A percentile compares a stretch with the other conserved stretches of the same genome.
These are phyloP conservation scores for Dinocampus coccinellae DNA, from an alignment of 2,888 invertebrate genomes.

Conservation along the genomic window DNA sequence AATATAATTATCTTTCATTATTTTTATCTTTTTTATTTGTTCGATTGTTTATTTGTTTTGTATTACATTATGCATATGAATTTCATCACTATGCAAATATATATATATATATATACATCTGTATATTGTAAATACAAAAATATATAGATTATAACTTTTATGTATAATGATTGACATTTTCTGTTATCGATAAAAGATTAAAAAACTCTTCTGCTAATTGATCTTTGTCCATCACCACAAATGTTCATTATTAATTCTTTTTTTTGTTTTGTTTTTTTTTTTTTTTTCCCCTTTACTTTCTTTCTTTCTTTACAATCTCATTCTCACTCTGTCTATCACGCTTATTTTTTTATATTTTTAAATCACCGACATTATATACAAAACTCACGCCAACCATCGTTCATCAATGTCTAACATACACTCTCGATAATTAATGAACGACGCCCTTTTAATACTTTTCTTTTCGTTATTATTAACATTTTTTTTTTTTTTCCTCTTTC, in stretches of 20 bases:
- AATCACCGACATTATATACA: slow-evolving; percentile 47
- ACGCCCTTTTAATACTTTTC: slow-evolving; percentile 39
- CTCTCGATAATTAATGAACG: slow-evolving; percentile 49
- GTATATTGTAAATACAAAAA: not conserved
- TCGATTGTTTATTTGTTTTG: too few species aligned
- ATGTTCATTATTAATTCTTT: slow-evolving; percentile 34
- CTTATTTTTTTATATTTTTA: too few species aligned
- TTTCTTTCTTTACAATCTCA: slow-evolving; percentile 35
- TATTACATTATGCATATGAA: slow-evolving; percentile 8
- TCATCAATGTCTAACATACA: slow-evolving; percentile 47
- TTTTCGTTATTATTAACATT: too few species aligned
- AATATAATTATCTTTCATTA: slow-evolving; percentile 63
- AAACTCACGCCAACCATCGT: slow-evolving; percentile 42
- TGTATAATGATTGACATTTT: slow-evolving; percentile 18
- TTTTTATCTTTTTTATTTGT: slow-evolving; percentile 43
- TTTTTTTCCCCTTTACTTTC: slow-evolving; percentile 31
- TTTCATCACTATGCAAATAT: not conserved
- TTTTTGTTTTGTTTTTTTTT: slow-evolving; percentile 30
- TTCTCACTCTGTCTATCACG: too few species aligned
- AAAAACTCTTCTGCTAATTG: slow-evolving; percentile 37
- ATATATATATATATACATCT: not conserved
- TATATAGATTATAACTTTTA: not conserved
- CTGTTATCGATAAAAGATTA: slow-evolving; percentile 42
- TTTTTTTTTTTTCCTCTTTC: too few species aligned
- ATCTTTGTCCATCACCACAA: slow-evolving; percentile 30